Evolutionary conservation across 2,888 invertebrate genomes (phyloP), one percentile per base, ranked within the genome.

Genomic region (Opisthograptis luteolata): DNA sequence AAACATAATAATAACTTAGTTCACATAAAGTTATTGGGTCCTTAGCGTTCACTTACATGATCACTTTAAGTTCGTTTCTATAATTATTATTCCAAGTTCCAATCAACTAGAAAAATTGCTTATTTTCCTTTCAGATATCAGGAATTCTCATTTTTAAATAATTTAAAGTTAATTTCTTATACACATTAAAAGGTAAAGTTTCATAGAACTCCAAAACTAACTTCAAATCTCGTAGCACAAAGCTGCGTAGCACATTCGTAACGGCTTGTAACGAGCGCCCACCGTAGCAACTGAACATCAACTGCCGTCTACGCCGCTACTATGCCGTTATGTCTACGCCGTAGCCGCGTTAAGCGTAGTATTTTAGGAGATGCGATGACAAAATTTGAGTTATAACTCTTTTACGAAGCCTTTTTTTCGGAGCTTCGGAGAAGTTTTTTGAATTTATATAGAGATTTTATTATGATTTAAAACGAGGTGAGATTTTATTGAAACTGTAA

Each of bases 271-370:
- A 77, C 85, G 81, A 61, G 75, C 67, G 74, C 60, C 43, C 74
- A 62, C 65, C 76, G 77, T 77, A 81, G 75, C 81, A 68, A 57
- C 66, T 66, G 69, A 67, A 70, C 73, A 68, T 73, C 76, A 75
- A 86, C 85, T 86, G 81, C 60, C 78, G 82, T 62, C 78, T 77
- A 81, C 83, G 79, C 43, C 73, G 73, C 71, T 73, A n/a, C n/a
- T n/a, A n/a, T n/a, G n/a, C n/a, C n/a, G n/a, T 71, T 58, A 62
- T 73, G 74, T 76, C 45, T 52, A 52, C 52, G 10, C 24, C 30
- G 43, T 49, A 36, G 32, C 8, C n/a, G n/a, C n/a, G n/a, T n/a
- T n/a, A n/a, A n/a, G n/a, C 39, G 20, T 32, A 34, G 34, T 36
- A 40, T 9, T 24, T 34, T 12, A 22, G 12, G 12, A 8, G 6